Evolutionary conservation across 1,140 invertebrate species (phyloP), one percentile per base, ranked within the genome.

Genomic region (Drosophila sp.): DNA sequence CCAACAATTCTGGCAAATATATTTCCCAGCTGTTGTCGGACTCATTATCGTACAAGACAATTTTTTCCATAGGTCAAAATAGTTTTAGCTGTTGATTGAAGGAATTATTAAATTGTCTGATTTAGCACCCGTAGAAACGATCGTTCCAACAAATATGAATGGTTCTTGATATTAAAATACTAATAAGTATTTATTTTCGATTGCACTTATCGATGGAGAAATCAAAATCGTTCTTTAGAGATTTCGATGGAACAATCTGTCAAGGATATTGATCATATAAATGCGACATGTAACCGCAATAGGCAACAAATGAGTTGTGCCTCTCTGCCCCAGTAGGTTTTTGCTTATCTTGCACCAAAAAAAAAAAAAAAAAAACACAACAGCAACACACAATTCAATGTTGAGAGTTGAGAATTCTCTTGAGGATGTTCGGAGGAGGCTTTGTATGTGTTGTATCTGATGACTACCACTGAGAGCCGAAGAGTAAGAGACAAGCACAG

Each of bases 401-500:
- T 54, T 61, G 56, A 47, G 63, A 68, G 56, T 62, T 69, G 67
- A 60, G 62, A 77, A 85, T 66, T 85, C 83, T 86, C 83, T 68
- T 75, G 82, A 85, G 82, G 80, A 85, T 87, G 78, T 72, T 38
- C 64, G 58, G 77, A 58, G 54, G 23, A 62, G 54, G 35, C 40
- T 11, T n/a, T 3, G 7, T 38, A 10, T 29, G 27, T 44, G 58
- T 61, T 25, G 47, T 56, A 61, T 38, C 25, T 41, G 35, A 38
- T 38, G 35, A 38, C 7, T 35, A 8, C 33, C 33, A 35, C 33
- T 38, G 60, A 44, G 41, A 50, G 47, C 41, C 41, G 33, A 47
- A 40, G 38, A 66, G 70, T 47, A 57, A 63, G 55, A 69, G 57
- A 32, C 25, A 66, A 44, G 6, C 47, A 69, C 56, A 65, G 40